Base-by-base conservation (phyloP, 2,113 vertebrate species). In the Mobula hypostoma region DNA sequence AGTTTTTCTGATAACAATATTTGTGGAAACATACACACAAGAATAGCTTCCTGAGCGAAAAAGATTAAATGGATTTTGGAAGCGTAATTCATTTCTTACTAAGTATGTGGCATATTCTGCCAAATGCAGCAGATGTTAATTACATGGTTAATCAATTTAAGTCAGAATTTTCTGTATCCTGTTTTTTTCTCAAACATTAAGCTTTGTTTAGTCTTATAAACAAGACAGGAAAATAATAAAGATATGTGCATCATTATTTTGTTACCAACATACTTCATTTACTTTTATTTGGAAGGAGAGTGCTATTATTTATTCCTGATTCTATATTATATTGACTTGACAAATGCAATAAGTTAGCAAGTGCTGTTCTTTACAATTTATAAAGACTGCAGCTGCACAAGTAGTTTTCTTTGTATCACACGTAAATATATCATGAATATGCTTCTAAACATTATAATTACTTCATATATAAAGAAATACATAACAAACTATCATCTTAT, bases 1-100 rank as follows among this genome's bases (percentile, higher is more conserved):
- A 96, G 70, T 95, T 96, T 95, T 95, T 94, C 96, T 96, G 97
- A 97, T 97, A 97, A 97, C 96, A 96, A 95, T 95, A 96, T 96
- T 96, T 97, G 96, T 97, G 97, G 97, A 97, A 97, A 97, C 96
- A 97, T 97, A 96, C 96, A 96, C 95, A 96, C 88, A 97, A 96
- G 96, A 97, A 97, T 97, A 97, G 97, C 97, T 97, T 97, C 97
- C 97, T 97, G 97, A 97, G 96, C 96, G 95, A 96, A 97, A 95
- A 95, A 96, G 95, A 95, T 95, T 95, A 95, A 95, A 95, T 94
- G 95, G 94, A 94, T 94, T 95, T 95, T 94, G 94, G 94, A 94
- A 94, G 94, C 94, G 72, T 15, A 93, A 70, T 93, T 93, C 40
- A 56, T 93, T 48, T 56, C 72, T 27, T 92, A 66, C 90, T 92